Percentiles rank a stretch among this genome's conserved stretches.
These are phyloP conservation scores for Serinus canaria DNA, from an alignment of 2,113 vertebrate genomes.

Conservation along the genomic window DNA sequence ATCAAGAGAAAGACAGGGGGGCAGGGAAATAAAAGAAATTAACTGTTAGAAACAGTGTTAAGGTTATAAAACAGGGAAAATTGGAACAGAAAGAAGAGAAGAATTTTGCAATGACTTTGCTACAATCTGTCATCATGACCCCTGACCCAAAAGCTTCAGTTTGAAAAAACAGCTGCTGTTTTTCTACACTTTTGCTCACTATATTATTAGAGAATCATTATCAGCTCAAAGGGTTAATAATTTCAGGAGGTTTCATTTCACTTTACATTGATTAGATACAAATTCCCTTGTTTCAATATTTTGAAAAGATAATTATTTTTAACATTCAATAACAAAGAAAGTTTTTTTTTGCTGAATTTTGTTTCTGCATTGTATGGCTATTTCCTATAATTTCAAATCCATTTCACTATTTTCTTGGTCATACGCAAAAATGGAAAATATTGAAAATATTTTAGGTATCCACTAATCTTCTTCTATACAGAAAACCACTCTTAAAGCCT, in stretches of 20 bases:
- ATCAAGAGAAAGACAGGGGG: not conserved
- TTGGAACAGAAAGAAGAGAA: not conserved
- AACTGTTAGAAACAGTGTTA: not conserved
- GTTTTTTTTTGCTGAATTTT: not conserved
- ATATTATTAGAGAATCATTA: not conserved
- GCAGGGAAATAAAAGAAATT: not conserved
- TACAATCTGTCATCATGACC: not conserved
- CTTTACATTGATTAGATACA: not conserved
- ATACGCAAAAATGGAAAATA: not conserved
- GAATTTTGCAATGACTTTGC: not conserved
- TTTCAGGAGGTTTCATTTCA: not conserved
- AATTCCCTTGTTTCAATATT: not conserved
- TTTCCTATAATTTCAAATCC: not conserved
- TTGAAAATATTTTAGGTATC: not conserved
- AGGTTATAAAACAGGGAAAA: not conserved
- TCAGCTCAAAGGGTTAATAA: not conserved
- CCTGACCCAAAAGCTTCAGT: not conserved
- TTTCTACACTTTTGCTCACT: not conserved
- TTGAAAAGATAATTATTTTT: not conserved
- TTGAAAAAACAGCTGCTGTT: not conserved
- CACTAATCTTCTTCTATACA: not conserved
- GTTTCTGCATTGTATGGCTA: not conserved
- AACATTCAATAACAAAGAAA: not conserved
- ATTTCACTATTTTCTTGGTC: not conserved
- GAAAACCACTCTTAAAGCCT: not conserved